Evolutionary conservation across 2,797 vertebrate species (phyloP), one percentile per base, ranked within the genome.

Genomic region (Coregonus sp.): DNA sequence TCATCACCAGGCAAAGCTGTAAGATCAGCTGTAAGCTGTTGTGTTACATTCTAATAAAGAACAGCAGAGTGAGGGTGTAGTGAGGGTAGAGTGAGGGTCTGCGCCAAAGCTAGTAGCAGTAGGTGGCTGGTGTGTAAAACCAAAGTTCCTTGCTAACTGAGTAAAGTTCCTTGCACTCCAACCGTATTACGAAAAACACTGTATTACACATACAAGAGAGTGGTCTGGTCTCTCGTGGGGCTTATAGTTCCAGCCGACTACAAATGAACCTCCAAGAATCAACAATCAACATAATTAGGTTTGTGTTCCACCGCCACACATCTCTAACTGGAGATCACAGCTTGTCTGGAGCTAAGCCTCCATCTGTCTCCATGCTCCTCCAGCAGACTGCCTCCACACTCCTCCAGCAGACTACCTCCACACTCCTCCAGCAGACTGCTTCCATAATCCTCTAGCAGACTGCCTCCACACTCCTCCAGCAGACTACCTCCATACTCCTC

Each of bases 311-410:
- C 31, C 2, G 29, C 25, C 16, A 15, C 18, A 65, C 25, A n/a
- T 61, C 37, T 72, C 25, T 12, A 50, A 65, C 29, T 59, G 54
- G 37, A 63, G 75, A 72, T 33, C 37, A 51, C 69, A 65, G 68
- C 70, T 70, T 61, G 52, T 59, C 50, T 71, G 25, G 50, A 72
- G 70, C 65, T 3, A 54, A 73, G 20, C 14, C 77, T 74, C 72
- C 77, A 69, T 78, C 72, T 78, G 77, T 70, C 72, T 51, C 61
- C 59, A 15, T 35, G 72, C 72, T 61, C 72, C 9, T 4, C 29
- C 12, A 47, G 40, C 6, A 40, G 37, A 40, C 37, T 1, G 37
- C 7, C 37, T 51, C 61, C 59, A 15, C n/a, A 54, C 72, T 61
- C 72, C 9, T 4, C 29, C 12, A 47, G 40, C 7, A 40, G 40